A percentile compares a stretch with the other conserved stretches of the same genome.
These are phyloP conservation scores for Gymnorhina tibicen DNA, from an alignment of 2,113 vertebrate species.

Conservation along the genomic window DNA sequence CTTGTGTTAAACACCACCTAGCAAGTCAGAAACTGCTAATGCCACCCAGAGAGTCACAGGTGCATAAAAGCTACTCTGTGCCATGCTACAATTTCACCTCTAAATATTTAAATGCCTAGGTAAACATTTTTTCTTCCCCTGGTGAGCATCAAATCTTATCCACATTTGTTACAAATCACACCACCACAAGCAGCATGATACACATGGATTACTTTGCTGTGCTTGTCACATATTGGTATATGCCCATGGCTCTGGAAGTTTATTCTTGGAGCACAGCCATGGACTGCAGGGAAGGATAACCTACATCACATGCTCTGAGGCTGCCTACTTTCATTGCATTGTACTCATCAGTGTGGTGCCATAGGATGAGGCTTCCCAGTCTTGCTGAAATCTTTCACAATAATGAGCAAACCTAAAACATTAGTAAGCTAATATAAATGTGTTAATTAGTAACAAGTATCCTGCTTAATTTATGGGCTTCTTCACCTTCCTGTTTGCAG, in stretches of 20 bases:
- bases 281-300: background rate
- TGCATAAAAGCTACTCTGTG: background rate
- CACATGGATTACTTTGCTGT: background rate
- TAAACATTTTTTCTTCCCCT: background rate
- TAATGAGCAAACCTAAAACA: background rate
- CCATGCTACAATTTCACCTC: background rate
- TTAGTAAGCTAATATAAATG: background rate
- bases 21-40: background rate
- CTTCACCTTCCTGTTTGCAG: background rate
- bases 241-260: background rate
- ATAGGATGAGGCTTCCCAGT: background rate
- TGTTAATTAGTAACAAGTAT: background rate
- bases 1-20: background rate
- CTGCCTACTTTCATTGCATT: background rate
- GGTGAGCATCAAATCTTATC: background rate
- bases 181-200: rapidly evolving
- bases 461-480: background rate
- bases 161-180: background rate
- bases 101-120: background rate
- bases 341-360: background rate
- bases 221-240: background rate
- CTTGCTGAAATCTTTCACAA: background rate
- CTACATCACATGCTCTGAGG: background rate
- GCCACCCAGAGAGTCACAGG: background rate
- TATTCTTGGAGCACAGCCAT: background rate